Conservation (phyloP, 2,113 vertebrate genomes). For the Procavia capensis region DNA sequence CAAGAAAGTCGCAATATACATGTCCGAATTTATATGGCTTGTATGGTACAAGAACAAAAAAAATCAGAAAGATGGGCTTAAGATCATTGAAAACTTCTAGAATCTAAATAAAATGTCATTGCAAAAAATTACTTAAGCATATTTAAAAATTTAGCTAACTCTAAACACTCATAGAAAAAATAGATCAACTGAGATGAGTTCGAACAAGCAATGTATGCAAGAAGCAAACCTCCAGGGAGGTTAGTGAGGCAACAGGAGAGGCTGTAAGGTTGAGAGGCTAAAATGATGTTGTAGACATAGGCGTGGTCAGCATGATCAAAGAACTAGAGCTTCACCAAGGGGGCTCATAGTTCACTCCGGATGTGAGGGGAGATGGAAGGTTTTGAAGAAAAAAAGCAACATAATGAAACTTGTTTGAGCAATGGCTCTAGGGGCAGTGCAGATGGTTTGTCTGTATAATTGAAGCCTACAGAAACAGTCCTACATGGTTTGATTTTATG, state of each 20-base stretch:
- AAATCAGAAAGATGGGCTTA: background rate
- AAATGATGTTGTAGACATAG: background rate
- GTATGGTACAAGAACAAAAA: background rate
- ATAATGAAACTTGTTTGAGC: background rate
- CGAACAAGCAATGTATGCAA: background rate
- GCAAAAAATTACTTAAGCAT: background rate
- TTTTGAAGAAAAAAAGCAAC: background rate
- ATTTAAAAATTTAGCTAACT: conserved; percentile 10
- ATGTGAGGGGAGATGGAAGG: background rate
- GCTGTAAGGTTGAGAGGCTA: background rate
- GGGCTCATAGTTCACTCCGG: background rate
- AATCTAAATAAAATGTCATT: background rate
- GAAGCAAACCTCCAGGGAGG: background rate
- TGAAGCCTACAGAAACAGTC: background rate
- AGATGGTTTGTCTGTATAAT: background rate
- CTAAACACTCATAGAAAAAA: background rate
- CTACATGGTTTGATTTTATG: background rate
- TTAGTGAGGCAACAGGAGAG: background rate
- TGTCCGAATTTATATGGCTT: background rate
- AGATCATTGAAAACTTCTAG: background rate
- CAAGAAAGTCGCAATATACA: background rate
- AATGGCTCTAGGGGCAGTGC: background rate
- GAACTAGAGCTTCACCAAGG: background rate
- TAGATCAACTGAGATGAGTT: background rate
- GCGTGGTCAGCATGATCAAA: background rate